Evolutionary conservation across 1,140 invertebrate species (phyloP).

Genomic region (Neodiprion lecontei): DNA sequence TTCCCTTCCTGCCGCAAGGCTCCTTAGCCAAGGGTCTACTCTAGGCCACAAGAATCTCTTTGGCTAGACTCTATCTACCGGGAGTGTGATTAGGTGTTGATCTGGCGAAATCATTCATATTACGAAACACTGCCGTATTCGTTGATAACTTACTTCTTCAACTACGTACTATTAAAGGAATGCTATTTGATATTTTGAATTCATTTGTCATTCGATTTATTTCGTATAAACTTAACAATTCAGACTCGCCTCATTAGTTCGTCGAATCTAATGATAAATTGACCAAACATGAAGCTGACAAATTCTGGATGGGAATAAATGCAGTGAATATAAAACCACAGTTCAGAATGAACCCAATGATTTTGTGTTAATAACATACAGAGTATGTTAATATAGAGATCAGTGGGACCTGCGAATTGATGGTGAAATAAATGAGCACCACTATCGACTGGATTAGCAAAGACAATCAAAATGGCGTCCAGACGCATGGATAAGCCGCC

Average conservation of each 20-base stretch:
- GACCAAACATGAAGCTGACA: no score
- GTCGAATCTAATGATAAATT: background rate
- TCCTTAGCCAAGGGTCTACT: background rate
- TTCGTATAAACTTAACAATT: no score
- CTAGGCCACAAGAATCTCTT: background rate
- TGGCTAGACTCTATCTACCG: background rate
- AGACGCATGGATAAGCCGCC: background rate
- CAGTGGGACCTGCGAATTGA: background rate
- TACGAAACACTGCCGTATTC: no score
- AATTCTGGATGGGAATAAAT: no score
- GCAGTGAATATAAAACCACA: no score
- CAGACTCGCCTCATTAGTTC: background rate
- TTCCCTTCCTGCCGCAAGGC: background rate
- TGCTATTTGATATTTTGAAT: no score
- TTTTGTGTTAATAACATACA: no score
- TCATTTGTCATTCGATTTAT: no score
- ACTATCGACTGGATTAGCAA: background rate
- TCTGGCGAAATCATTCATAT: background rate
- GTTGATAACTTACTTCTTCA: background rate
- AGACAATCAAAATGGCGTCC: conserved; percentile 1
- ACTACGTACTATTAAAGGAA: no score
- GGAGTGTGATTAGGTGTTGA: background rate
- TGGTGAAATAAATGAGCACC: background rate
- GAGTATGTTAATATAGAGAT: no score
- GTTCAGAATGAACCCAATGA: no score